These are phyloP conservation scores for Gallinago solitaria DNA, from an alignment of 2,797 vertebrate species.

Conservation along the genomic window DNA sequence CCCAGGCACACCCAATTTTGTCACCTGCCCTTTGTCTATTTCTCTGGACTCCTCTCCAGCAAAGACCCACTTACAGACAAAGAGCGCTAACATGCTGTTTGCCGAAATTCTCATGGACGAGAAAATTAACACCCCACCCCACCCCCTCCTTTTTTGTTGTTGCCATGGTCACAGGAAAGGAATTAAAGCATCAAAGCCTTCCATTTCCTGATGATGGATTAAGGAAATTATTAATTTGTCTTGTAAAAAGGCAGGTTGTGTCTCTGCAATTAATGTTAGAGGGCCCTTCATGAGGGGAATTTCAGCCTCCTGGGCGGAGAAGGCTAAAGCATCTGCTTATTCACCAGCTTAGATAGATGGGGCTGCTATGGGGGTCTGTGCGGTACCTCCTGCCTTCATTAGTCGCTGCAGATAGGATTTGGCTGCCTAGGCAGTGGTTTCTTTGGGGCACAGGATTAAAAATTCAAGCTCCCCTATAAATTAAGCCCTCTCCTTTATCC, in stretches of 20 bases:
- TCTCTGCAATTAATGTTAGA: slow-evolving; percentile 63
- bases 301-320: slow-evolving; percentile 56
- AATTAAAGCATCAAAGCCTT: slow-evolving; percentile 72
- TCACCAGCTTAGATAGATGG: slow-evolving; percentile 24
- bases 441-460: slow-evolving; percentile 64
- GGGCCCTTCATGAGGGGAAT: slow-evolving; percentile 47
- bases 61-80: background rate
- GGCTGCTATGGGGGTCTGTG: slow-evolving; percentile 1
- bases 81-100: background rate
- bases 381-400: slow-evolving; percentile 37
- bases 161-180: slow-evolving; percentile 69
- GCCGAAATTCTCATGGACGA: slow-evolving; percentile 41
- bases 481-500: slow-evolving; percentile 15
- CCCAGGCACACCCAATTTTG: background rate
- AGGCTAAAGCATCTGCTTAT: slow-evolving; percentile 25
- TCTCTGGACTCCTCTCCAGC: background rate
- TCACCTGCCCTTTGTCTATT: slow-evolving; percentile 11
- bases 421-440: slow-evolving; percentile 37
- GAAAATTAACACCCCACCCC: slow-evolving; percentile 28
- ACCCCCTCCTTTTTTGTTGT: slow-evolving; percentile 20
- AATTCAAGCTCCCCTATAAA: slow-evolving; percentile 33
- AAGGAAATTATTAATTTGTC: slow-evolving; percentile 69
- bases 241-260: slow-evolving; percentile 47
- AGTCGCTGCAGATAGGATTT: slow-evolving; percentile 38
- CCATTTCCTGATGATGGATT: slow-evolving; percentile 58